Base-by-base conservation (phyloP, 2,113 vertebrate genomes). In the Barbus barbus region DNA sequence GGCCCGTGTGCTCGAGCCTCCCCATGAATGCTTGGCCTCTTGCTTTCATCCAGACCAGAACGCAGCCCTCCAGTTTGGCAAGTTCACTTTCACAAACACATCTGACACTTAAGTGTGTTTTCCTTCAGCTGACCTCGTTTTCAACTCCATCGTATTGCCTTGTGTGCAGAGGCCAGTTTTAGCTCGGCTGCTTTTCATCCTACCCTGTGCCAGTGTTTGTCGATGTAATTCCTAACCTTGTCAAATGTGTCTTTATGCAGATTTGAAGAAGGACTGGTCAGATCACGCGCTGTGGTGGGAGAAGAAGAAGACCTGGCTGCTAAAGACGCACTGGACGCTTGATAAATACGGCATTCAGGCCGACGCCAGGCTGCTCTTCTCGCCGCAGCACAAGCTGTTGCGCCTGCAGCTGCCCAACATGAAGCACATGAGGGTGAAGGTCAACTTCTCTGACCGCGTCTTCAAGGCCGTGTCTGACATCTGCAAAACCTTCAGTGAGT, bases 401-500 rank as follows among this genome's bases (percentile, higher is more conserved):
- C 96, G 98, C 65, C 96, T 99, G 22, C 98, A 99, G 89, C 96
- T 99, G 86, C 98, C 98, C 91, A 99, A 98, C 95, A 99, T 98
- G 96, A 98, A 99, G 88, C 97, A 97, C 51, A 98, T 99, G 93
- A 98, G 97, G 91, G 98, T 99, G 91, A 99, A 99, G 90, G 98
- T 99, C 92, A 99, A 99, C 93, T 99, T 99, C 93, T 99, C 98
- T 0, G 98, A 99, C 91, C 94, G 96, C 38, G 98, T 99, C 95
- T 99, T 99, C 95, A 99, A 99, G 94, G 96, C 97, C 0, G 98
- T 99, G 69, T 98, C 98, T 0, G 98, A 99, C 95, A 98, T 99
- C 95, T 98, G 97, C 95, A 99, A 99, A 92, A 99, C 98, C 0
- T 99, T 99, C 92, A 99, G 98, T 99, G 94, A 99, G 97, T 97